phyloP scores from a whole-genome alignment of 2,888 invertebrate genomes.

The Seira musarum region DNA sequence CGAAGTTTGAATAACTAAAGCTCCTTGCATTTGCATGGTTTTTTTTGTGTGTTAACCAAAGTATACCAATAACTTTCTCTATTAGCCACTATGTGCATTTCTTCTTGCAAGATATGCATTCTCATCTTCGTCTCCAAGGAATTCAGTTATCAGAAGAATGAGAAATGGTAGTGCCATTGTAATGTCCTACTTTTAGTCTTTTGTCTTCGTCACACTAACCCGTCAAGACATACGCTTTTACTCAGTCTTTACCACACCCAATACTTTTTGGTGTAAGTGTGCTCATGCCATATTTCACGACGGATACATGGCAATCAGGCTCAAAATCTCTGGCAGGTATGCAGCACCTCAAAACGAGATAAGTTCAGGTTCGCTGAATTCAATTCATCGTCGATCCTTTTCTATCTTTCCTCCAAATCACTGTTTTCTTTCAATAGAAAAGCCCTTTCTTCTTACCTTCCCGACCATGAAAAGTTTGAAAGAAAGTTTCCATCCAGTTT shows the following conservation, averaged over 20 bases:
- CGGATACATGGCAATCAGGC: slow-evolving; percentile 8
- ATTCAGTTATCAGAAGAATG: neutral
- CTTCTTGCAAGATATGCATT: neutral
- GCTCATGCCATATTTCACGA: neutral
- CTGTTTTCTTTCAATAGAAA: neutral
- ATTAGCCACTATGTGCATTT: neutral
- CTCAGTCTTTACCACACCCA: slow-evolving; percentile 26
- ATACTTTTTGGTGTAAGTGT: neutral
- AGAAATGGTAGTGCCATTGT: neutral
- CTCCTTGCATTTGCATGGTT: too few species aligned
- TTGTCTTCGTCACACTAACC: slow-evolving; percentile 37
- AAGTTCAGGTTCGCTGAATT: slow-evolving; percentile 25
- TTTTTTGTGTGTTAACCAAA: neutral
- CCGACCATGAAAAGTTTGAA: neutral
- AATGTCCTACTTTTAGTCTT: slow-evolving; percentile 24
- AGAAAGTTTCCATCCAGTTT: neutral
- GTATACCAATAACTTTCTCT: neutral
- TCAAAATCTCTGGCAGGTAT: slow-evolving; percentile 13
- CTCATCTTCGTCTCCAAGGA: neutral
- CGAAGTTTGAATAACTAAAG: neutral
- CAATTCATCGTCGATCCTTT: slow-evolving; percentile 11
- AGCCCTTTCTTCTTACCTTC: neutral
- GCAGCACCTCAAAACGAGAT: neutral
- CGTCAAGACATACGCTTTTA: slow-evolving; percentile 27
- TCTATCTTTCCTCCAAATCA: neutral